Conservation (phyloP, 2,797 vertebrate genomes). For the Phyllotis vaccarum region DNA sequence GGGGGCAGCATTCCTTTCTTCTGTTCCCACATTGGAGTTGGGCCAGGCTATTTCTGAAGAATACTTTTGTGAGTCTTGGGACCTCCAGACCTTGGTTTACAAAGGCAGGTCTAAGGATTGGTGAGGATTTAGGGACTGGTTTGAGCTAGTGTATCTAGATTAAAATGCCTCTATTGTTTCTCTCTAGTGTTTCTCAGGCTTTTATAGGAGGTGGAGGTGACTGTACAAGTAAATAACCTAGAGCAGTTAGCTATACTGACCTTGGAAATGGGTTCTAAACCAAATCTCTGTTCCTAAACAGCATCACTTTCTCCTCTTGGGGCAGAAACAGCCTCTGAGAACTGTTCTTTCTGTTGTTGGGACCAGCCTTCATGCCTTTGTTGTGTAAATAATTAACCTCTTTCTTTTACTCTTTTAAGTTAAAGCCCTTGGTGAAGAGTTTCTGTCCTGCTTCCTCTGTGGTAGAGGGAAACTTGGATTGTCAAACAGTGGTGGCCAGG, state of each 20-base stretch:
- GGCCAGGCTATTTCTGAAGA: not conserved
- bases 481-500: not conserved
- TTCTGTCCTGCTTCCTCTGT: not conserved
- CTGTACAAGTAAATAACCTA: conserved; percentile 48
- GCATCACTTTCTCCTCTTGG: conserved; percentile 24
- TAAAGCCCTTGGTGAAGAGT: not conserved
- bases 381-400: conserved; percentile 64
- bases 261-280: conserved; percentile 53
- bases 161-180: conserved; percentile 57
- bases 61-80: not conserved
- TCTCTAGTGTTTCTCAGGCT: conserved; percentile 23
- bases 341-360: conserved; percentile 32
- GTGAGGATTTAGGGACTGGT: conserved; percentile 1
- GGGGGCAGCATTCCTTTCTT: no score
- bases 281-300: not conserved
- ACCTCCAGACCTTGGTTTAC: conserved; percentile 26
- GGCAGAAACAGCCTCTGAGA: not conserved
- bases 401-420: not conserved
- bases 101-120: not conserved
- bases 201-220: conserved; percentile 4
- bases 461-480: not conserved
- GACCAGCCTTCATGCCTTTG: conserved; percentile 19
- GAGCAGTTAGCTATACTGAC: conserved; percentile 22
- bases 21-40: not conserved
- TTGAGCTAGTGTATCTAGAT: conserved; percentile 37